Conservation (phyloP, 2,113 vertebrate species). For the Neodon shergylaensis region DNA sequence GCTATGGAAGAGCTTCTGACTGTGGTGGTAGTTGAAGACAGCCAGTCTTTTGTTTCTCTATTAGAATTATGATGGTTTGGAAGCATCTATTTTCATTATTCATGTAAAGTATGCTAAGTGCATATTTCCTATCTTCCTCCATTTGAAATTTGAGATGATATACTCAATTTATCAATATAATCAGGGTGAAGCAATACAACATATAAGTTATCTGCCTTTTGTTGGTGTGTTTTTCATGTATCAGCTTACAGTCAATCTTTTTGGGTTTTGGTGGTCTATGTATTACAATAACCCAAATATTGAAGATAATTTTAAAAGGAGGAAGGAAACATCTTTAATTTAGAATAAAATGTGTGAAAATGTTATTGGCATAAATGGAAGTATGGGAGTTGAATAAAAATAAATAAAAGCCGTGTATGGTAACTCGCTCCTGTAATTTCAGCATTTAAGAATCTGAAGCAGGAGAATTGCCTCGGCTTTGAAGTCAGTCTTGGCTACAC, state of each 20-base stretch:
- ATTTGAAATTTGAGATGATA: conserved; percentile 20
- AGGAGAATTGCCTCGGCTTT: neutral
- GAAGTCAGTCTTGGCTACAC: neutral
- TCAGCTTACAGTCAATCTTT: neutral
- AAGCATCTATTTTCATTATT: neutral
- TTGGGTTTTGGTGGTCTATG: neutral
- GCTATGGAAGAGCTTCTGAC: neutral
- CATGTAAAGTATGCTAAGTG: neutral
- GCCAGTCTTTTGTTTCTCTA: neutral
- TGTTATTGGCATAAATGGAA: neutral
- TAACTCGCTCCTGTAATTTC: neutral
- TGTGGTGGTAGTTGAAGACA: neutral
- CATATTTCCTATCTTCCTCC: neutral
- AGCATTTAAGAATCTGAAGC: neutral
- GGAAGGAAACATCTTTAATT: neutral
- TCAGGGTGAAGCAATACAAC: neutral
- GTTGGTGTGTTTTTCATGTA: neutral
- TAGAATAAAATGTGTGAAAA: neutral
- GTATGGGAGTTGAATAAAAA: neutral
- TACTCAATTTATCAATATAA: neutral
- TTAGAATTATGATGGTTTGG: neutral
- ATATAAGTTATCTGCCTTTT: neutral
- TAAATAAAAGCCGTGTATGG: neutral
- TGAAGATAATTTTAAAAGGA: conserved; percentile 7
- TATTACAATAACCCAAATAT: neutral